These are phyloP conservation scores for Parauchenoglanis ngamensis DNA, from an alignment of 2,797 vertebrate species.

Conservation along the genomic window DNA sequence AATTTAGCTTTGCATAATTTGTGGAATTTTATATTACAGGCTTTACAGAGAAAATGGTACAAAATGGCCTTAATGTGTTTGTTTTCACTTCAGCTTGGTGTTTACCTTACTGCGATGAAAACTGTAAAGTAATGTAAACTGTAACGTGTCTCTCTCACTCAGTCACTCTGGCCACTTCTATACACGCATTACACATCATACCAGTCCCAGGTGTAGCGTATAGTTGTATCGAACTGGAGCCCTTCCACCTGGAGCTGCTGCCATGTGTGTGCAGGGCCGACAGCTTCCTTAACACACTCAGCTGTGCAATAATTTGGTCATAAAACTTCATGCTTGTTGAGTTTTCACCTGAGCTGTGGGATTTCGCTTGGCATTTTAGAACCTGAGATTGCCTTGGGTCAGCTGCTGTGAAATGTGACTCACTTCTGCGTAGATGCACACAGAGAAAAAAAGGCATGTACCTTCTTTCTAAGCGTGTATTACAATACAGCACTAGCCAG, in stretches of 20 bases:
- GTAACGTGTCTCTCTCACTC: background rate
- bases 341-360: constrained; percentile 26
- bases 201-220: constrained; percentile 32
- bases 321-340: constrained; percentile 43
- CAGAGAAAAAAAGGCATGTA: background rate
- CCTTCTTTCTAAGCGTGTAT: constrained; percentile 10
- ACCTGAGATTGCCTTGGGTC: constrained; percentile 21
- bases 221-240: constrained; percentile 13
- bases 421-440: background rate
- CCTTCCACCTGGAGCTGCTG: background rate
- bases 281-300: constrained; percentile 36
- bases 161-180: background rate
- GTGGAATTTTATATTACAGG: background rate
- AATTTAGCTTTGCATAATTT: background rate
- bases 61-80: background rate
- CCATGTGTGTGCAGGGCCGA: constrained; percentile 29
- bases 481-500: constrained; percentile 15
- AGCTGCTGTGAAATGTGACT: constrained; percentile 17
- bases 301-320: constrained; percentile 36
- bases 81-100: constrained; percentile 14
- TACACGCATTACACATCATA: background rate
- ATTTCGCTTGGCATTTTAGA: constrained; percentile 24
- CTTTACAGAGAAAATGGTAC: background rate
- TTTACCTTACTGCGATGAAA: constrained; percentile 8
- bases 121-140: constrained; percentile 22